phyloP scores from a whole-genome alignment of 2,113 vertebrate genomes.

The Tetrao urogallus region DNA sequence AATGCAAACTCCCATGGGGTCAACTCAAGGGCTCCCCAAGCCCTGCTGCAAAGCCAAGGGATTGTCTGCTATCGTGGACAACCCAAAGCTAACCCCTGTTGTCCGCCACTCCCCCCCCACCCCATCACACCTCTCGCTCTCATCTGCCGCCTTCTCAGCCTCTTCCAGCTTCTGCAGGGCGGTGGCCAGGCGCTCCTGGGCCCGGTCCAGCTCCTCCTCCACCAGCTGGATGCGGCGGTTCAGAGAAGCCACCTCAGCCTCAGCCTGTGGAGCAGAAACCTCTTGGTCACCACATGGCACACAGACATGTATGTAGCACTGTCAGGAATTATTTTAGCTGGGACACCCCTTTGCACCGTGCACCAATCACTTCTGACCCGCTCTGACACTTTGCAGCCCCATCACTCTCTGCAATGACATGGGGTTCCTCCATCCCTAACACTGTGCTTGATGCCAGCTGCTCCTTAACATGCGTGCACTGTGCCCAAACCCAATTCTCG shows the following conservation, averaged over 20 bases:
- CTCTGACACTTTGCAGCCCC: neutral
- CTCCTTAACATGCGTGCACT: neutral
- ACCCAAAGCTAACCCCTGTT: no score
- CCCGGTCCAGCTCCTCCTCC: no score
- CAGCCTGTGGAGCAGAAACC: constrained; percentile 80
- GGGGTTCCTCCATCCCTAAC: neutral
- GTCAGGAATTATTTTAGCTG: neutral
- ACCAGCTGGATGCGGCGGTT: constrained; percentile 98
- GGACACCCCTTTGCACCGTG: neutral
- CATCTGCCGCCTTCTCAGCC: no score
- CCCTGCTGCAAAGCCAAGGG: neutral
- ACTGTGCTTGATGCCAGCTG: neutral
- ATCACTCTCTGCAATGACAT: accelerated
- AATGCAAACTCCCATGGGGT: neutral
- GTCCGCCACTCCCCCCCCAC: no score
- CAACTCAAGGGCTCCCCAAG: neutral
- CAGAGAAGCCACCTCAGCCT: constrained; percentile 95
- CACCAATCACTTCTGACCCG: neutral
- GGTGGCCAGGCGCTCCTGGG: no score
- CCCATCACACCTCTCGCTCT: constrained; percentile 83
- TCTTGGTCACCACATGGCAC: neutral
- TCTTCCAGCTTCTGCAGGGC: no score
- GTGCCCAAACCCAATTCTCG: neutral
- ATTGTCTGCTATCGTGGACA: neutral
- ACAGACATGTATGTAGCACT: neutral